Evolutionary conservation across 2,888 invertebrate genomes (phyloP).

Genomic region (Coenonympha glycerion): DNA sequence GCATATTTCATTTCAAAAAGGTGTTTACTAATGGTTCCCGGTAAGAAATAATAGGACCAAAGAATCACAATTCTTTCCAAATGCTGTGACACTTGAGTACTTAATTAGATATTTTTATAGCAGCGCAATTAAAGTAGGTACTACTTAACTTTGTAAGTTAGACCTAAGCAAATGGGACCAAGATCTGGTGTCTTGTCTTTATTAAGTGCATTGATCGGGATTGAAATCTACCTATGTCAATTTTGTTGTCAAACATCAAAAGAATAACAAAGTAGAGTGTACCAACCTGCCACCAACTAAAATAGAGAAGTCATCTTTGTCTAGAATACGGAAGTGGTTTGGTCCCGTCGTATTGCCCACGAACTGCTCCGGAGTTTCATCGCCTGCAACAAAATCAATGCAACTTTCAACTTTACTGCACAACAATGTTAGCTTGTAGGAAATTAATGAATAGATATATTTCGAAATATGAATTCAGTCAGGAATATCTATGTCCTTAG

Average conservation of each 20-base stretch:
- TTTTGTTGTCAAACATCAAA: not conserved
- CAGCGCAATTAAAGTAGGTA: too few relatives aligned
- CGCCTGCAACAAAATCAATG: conserved; percentile 77
- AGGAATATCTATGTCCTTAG: too few relatives aligned
- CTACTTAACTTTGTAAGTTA: too few relatives aligned
- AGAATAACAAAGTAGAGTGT: conserved; percentile 3
- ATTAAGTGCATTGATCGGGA: too few relatives aligned
- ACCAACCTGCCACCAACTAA: conserved; percentile 92
- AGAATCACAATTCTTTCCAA: too few relatives aligned
- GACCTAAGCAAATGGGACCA: not conserved
- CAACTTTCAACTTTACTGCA: conserved; percentile 32
- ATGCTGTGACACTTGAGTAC: too few relatives aligned
- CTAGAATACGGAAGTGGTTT: conserved; percentile 92
- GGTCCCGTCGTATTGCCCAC: conserved; percentile 85
- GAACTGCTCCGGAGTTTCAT: conserved; percentile 83
- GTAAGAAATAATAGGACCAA: too few relatives aligned
- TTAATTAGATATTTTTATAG: too few relatives aligned
- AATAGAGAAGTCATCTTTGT: conserved; percentile 88
- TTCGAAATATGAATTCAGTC: not conserved
- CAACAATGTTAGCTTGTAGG: not conserved
- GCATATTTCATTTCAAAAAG: too few relatives aligned
- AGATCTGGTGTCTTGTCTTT: too few relatives aligned
- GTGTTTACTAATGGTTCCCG: too few relatives aligned
- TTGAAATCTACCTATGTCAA: too few relatives aligned
- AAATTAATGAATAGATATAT: not conserved